A percentile compares a stretch with the other conserved stretches of the same genome.
Evolutionary conservation across 2,888 invertebrate genomes (phyloP).

Genomic region (Eristalis intricaria): DNA sequence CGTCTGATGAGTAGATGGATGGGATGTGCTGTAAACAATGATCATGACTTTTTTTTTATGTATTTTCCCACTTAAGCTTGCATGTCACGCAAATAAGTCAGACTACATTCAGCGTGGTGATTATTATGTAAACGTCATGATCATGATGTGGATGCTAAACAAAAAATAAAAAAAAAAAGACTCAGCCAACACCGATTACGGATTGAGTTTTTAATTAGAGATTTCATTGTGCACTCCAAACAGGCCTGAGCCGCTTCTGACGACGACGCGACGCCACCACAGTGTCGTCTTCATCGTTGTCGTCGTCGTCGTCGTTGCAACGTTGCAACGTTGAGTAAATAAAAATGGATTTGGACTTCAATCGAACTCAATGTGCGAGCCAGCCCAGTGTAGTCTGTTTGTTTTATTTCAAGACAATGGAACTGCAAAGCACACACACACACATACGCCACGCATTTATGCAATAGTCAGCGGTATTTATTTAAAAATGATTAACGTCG

Average conservation of each 20-base stretch:
- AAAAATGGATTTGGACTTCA: constrained; percentile 42
- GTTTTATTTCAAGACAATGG: constrained; percentile 29
- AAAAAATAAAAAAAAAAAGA: constrained; percentile 22
- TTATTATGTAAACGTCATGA: constrained; percentile 39
- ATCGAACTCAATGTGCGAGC: constrained; percentile 21
- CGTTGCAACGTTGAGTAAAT: constrained; percentile 22
- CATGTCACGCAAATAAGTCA: constrained; percentile 17
- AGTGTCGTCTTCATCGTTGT: background rate
- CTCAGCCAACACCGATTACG: constrained; percentile 8
- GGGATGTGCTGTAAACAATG: constrained; percentile 4
- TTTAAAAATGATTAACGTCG: constrained; percentile 43
- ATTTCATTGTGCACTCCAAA: constrained; percentile 36
- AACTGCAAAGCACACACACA: constrained; percentile 5
- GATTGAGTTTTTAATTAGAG: constrained; percentile 49
- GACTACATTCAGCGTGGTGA: constrained; percentile 1
- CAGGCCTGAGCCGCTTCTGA: background rate
- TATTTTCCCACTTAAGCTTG: constrained; percentile 18
- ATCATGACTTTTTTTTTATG: constrained; percentile 26
- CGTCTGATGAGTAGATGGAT: constrained; percentile 9
- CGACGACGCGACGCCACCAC: background rate
- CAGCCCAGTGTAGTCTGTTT: constrained; percentile 13
- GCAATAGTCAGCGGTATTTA: constrained; percentile 47
- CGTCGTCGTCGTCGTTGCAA: background rate
- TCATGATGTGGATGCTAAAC: constrained; percentile 33
- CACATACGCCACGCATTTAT: constrained; percentile 43